A percentile compares a stretch with the other conserved stretches of the same genome.
Evolutionary conservation across 2,888 invertebrate species (phyloP).

Genomic region (Pseudococcus jackbeardsleyi): DNA sequence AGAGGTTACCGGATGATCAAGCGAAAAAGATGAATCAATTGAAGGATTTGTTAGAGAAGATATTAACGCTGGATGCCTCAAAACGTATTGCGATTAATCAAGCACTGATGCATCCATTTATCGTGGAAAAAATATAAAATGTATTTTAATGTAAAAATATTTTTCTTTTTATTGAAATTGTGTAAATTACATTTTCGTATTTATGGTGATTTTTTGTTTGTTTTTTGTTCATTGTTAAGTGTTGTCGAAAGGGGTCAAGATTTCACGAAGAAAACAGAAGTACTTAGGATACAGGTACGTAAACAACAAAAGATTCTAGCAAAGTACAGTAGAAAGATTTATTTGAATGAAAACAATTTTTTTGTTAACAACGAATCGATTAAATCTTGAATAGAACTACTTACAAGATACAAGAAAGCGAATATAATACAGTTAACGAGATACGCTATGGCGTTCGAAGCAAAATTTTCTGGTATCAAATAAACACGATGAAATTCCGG

Average conservation of each 20-base stretch:
- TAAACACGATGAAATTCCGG: neutral
- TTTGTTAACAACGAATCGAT: constrained; percentile 53
- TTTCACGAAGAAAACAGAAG: neutral
- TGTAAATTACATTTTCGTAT: constrained; percentile 53
- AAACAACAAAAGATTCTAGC: neutral
- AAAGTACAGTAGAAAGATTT: constrained; percentile 43
- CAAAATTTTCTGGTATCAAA: neutral
- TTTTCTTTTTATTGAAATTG: constrained; percentile 13
- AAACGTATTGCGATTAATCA: constrained; percentile 95
- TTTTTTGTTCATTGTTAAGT: constrained; percentile 23
- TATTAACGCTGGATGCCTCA: constrained; percentile 90
- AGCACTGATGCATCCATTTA: constrained; percentile 93
- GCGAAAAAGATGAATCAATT: constrained; percentile 91
- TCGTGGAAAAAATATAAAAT: constrained; percentile 91
- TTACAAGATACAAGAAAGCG: constrained; percentile 2
- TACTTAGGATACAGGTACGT: neutral
- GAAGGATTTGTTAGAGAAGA: constrained; percentile 91
- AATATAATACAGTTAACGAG: constrained; percentile 16
- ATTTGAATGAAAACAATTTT: constrained; percentile 54
- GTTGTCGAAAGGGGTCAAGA: neutral
- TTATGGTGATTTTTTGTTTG: constrained; percentile 23
- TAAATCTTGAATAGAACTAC: constrained; percentile 14
- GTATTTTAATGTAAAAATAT: constrained; percentile 29
- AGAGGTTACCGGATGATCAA: constrained; percentile 89
- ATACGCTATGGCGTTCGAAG: neutral